Conservation (phyloP, 2,888 invertebrate genomes). For the Nebria brevicollis region DNA sequence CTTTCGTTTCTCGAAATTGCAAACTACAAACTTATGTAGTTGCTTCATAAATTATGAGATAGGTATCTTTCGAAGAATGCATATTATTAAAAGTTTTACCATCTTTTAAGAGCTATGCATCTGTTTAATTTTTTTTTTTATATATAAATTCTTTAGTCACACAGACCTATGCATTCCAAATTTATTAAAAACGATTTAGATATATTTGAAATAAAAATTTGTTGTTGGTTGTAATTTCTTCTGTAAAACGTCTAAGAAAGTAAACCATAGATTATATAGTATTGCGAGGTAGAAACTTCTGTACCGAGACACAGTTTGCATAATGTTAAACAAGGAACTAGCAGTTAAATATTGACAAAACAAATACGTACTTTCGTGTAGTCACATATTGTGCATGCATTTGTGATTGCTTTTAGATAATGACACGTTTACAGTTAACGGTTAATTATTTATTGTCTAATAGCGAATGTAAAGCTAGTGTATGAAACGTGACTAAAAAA, state of each 20-base stretch:
- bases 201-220: too few species aligned
- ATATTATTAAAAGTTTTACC: slow-evolving; percentile 14
- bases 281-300: neutral
- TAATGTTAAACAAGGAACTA: neutral
- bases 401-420: slow-evolving; percentile 5
- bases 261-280: neutral
- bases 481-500: slow-evolving; percentile 13
- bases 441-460: slow-evolving; percentile 5
- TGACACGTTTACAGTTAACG: slow-evolving; percentile 15
- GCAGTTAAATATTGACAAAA: slow-evolving; percentile 11
- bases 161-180: too few species aligned
- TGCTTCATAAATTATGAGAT: slow-evolving; percentile 13
- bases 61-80: slow-evolving; percentile 9
- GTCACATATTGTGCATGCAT: neutral
- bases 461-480: neutral
- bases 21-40: slow-evolving; percentile 17
- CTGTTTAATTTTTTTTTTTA: neutral
- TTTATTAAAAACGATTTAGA: too few species aligned
- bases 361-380: neutral
- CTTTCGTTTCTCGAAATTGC: slow-evolving; percentile 14
- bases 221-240: too few species aligned
- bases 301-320: slow-evolving; percentile 4
- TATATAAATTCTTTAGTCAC: neutral
- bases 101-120: neutral
- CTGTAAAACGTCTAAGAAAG: too few species aligned